Base-by-base conservation (phyloP, 2,113 vertebrate species). In the Hemibagrus wyckioides region DNA sequence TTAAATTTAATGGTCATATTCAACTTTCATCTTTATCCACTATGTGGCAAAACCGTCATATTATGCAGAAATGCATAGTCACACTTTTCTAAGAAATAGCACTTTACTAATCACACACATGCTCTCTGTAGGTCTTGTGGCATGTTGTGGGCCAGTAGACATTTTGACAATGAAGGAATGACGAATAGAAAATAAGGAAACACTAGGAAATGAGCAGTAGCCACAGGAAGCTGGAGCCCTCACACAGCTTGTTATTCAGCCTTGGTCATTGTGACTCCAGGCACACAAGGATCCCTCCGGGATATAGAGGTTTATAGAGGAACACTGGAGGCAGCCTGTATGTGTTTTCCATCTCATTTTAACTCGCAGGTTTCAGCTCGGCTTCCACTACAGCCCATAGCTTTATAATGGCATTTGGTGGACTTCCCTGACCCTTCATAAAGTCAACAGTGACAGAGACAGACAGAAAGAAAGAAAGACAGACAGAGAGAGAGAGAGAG, bases 171-270 rank as follows among this genome's bases (percentile, higher is more conserved):
- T 30, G 59, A 30, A 23, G 15, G 33, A 50, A 23, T 39, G 63
- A 50, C 69, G 33, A 54, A 52, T 50, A 67, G 9, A n/a, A 63
- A 83, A 83, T 87, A 92, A 93, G 92, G 91, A 91, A 82, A 73
- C 89, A 52, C 83, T 85, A 91, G 88, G 88, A 91, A 91, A 92
- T 88, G 80, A 90, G 90, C 80, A 77, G 91, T 86, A 90, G 83
- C 88, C 86, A 61, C 90, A 91, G 91, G 86, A 91, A 77, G 7
- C 83, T 50, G 36, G 36, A 50, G 61, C 23, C 86, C 84, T 77
- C 85, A 48, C 28, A 61, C 59, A 54, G 80, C 65, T 88, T 36
- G 80, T 85, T 92, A 92, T 90, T 93, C 89, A 88, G 90, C 84
- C 88, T 82, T 79, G 90, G 81, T 88, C 88, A 90, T 91, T 92